Evolutionary conservation across 2,113 vertebrate genomes (phyloP), one percentile per base, ranked within the genome.

Genomic region (Platysteira castanea): DNA sequence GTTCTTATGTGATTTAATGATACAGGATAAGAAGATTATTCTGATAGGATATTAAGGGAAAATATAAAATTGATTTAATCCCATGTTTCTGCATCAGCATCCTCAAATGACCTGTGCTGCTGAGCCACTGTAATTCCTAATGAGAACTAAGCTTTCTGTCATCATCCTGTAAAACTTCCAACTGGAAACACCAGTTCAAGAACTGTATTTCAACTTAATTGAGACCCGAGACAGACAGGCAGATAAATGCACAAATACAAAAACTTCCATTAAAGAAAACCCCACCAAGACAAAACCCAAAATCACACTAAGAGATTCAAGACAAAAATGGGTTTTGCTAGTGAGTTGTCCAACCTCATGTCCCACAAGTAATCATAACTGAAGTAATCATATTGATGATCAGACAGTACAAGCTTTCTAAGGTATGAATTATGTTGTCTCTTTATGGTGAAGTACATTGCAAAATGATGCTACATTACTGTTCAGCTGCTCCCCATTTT

Each of bases 21-120:
- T 96, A 94, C 10, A 6, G 42, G 82, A 86, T 94, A 97, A 95
- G 95, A 93, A 96, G 95, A 96, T 96, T 97, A 96, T 93, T 96
- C 64, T 91, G 95, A 96, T 97, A 92, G 68, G 71, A 94, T 96
- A 92, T 87, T 93, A 94, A 88, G n/a, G 63, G 52, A 57, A 94
- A 95, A 94, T 97, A 93, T 94, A 91, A 95, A 93, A 92, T 95
- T 92, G 64, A 90, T 94, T 90, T 94, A 96, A 93, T 95, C 79
- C 92, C 57, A 39, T 56, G 68, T 86, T 95, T 94, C 79, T 93
- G 39, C 59, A 90, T 71, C 47, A 54, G 68, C 90, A 95, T 93
- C 96, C 96, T 94, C 90, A 95, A 88, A 91, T 92, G 95, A 96
- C 95, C 93, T 75, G 47, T 84, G 68, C 56, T 78, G 63, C 52